Base-by-base conservation (phyloP, 1,140 invertebrate species). In the Radopholus similis region DNA sequence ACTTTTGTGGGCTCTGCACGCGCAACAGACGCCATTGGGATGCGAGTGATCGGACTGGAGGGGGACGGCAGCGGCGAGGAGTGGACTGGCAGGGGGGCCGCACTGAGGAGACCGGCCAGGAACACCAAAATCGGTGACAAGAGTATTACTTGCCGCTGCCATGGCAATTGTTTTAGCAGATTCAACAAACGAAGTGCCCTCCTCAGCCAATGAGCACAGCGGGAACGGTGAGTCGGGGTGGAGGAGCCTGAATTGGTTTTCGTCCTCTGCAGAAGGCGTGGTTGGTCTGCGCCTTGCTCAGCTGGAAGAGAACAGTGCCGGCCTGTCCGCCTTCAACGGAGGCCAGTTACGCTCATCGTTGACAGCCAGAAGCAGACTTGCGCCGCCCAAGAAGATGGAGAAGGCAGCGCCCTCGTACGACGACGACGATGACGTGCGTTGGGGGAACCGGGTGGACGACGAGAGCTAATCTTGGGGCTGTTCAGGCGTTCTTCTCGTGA, bases 401-500 rank as follows among this genome's bases (percentile, higher is more conserved):
- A 28, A 8, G 5, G 4, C 47, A 4, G 21, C 30, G 47, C 47
- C 47, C 23, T 51, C 47, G 4, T 51, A 51, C n/a, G 47, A 51
- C 47, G 47, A 51, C 18, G 47, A 51, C 15, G 47, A 51, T 51
- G 47, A 51, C 47, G 47, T 51, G 30, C 23, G 11, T 42, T 40
- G 2, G 30, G 2, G 23, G 4, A 21, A 5, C 30, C 30, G 4
- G 13, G 9, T 51, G 21, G 13, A 51, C 30, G n/a, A 23, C 30
- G 6, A 9, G 15, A 51, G 9, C 23, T 51, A 26, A n/a, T n/a
- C n/a, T n/a, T n/a, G n/a, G n/a, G n/a, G n/a, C n/a, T n/a, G 23
- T 51, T 51, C 15, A 51, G 47, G 47, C 47, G 13, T 51, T 51
- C 21, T 51, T 51, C 47, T 51, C 47, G 4, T 51, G 47, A 51